Evolutionary conservation across 2,113 vertebrate genomes (phyloP).

Genomic region (Gobiocypris rarus): DNA sequence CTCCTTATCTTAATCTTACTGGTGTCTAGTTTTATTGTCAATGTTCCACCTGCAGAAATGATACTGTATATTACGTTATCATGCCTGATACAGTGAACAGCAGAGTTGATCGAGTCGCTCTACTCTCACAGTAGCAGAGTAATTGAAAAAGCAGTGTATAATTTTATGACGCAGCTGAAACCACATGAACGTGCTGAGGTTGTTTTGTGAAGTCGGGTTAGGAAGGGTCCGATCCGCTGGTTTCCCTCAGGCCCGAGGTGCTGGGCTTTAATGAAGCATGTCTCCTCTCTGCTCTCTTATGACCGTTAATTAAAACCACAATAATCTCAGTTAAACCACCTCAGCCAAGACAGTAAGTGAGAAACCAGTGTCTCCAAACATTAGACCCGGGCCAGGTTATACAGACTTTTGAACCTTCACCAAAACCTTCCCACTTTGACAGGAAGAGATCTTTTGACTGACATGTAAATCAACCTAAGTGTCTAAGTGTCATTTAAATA

Average conservation of each 20-base stretch:
- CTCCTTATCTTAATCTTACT: not conserved
- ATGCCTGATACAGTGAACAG: not conserved
- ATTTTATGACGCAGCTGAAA: constrained; percentile 3
- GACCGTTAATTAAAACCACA: constrained; percentile 35
- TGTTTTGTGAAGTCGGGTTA: not conserved
- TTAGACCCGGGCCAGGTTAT: not conserved
- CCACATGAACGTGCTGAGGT: not conserved
- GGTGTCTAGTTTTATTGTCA: not conserved
- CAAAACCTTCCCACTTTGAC: not conserved
- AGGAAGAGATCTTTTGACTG: not conserved
- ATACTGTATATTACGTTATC: not conserved
- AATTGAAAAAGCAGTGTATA: constrained; percentile 17
- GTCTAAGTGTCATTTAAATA: not conserved
- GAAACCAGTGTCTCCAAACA: constrained; percentile 21
- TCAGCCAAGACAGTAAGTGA: not conserved
- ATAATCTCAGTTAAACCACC: not conserved
- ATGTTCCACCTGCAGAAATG: not conserved
- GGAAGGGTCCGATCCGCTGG: not conserved
- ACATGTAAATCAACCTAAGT: not conserved
- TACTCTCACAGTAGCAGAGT: not conserved
- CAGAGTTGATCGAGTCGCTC: not conserved
- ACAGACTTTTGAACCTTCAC: not conserved
- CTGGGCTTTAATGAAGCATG: constrained; percentile 38
- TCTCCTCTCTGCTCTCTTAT: constrained; percentile 26
- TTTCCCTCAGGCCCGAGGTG: not conserved